Evolutionary conservation across 2,888 invertebrate genomes (phyloP), one percentile per base, ranked within the genome.

Genomic region (Epinotia bilunana): DNA sequence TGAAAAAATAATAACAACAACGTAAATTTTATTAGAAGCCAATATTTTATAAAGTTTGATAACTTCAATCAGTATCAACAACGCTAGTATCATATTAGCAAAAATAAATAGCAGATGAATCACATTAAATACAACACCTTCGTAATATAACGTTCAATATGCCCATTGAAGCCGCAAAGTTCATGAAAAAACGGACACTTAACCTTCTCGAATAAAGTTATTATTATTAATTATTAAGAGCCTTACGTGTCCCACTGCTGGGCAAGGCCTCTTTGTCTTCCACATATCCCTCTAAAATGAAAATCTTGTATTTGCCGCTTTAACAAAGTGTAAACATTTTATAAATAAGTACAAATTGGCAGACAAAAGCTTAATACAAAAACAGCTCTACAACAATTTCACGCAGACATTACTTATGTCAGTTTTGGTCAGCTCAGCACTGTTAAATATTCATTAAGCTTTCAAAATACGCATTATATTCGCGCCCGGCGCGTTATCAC

Each of bases 401-500:
- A 72, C 72, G 65, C 72, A 67, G 67, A 75, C 75, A 75, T 72
- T 72, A 76, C 76, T 76, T 73, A 72, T 72, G 73, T 68, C 73
- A 72, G 67, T 73, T 76, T 76, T 69, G 76, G 76, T 76, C 73
- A 73, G 72, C 76, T 73, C 73, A 76, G 73, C 76, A 69, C 73
- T 76, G 73, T 76, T 72, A 72, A 73, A 76, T 73, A 76, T 76
- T 76, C 75, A 75, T 75, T 75, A 75, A 75, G 75, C 75, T 75
- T 67, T 75, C 76, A 74, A 74, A 74, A 72, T 67, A 70, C 73
- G 73, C 69, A 79, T 78, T 77, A 73, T 86, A 85, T 81, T 80
- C 81, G 78, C 80, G 78, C 72, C 57, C 71, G 76, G 80, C 72
- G 73, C 83, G 83, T 79, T 88, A 90, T 89, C 90, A 80, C 78